Base-by-base conservation (phyloP, 2,113 vertebrate species). In the Hymenochirus boettgeri region DNA sequence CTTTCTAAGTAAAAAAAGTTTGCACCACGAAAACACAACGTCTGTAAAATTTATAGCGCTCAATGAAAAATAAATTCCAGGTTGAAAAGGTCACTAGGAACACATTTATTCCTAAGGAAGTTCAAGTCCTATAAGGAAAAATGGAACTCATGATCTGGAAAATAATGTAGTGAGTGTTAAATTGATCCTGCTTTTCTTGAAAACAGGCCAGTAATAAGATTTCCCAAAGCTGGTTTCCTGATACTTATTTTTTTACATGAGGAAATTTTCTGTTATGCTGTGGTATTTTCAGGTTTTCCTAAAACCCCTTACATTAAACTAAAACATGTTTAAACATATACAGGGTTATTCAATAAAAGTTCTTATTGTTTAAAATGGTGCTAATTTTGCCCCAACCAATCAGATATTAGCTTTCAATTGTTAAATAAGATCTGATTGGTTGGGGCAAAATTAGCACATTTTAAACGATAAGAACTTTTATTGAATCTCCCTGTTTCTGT, bases 181-280 rank as follows among this genome's bases (percentile, higher is more conserved):
- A 67, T 33, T 67, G 56, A 23, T 52, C 56, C 56, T 52, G 64
- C 56, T 52, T 29, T 59, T 58, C 23, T 67, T 67, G 64, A 59
- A 59, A 42, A 23, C 23, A 22, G 35, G 55, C 64, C 64, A 67
- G 45, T 45, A 52, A 25, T 26, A 27, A 52, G 64, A 67, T 67
- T 67, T 67, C 64, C 64, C 64, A 59, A 57, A 67, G 56, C 64
- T 59, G 64, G 42, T 67, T 67, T 67, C 51, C 37, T 67, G 56
- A 59, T 37, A 59, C 59, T 59, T 27, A 48, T 59, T 67, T 52
- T 67, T 67, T n/a, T 56, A 15, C 64, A 67, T 67, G 58, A 51
- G 47, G 48, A 67, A 59, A 59, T 59, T 59, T 52, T 58, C 54
- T 50, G 54, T 59, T 59, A 31, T 59, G 42, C 37, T 67, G 59